phyloP scores from a whole-genome alignment of 2,888 invertebrate species.

The Cosmia pyralina region DNA sequence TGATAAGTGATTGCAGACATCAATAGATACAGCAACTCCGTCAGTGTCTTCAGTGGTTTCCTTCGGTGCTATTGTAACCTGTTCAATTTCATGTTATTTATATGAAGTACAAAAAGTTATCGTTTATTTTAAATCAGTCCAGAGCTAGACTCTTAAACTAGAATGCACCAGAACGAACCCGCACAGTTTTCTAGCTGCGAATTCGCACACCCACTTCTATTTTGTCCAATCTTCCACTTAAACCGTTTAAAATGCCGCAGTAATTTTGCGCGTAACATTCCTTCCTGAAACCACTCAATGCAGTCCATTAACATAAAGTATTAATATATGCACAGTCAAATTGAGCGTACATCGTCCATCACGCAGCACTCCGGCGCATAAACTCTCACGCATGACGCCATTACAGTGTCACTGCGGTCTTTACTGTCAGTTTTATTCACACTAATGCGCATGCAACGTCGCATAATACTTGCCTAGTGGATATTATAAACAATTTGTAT shows the following conservation, averaged over 20 bases:
- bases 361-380: slow-evolving; percentile 23
- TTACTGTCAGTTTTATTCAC: slow-evolving; percentile 61
- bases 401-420: slow-evolving; percentile 51
- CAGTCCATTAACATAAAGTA: slow-evolving; percentile 45
- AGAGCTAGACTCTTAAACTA: neutral
- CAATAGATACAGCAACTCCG: neutral
- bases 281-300: slow-evolving; percentile 48
- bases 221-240: slow-evolving; percentile 49
- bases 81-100: neutral
- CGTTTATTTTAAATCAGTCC: neutral
- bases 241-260: slow-evolving; percentile 27
- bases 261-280: slow-evolving; percentile 22
- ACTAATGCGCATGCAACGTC: slow-evolving; percentile 43
- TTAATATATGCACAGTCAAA: slow-evolving; percentile 40
- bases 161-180: slow-evolving; percentile 17
- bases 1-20: slow-evolving; percentile 6
- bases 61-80: neutral
- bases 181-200: neutral
- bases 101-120: neutral
- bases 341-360: slow-evolving; percentile 30
- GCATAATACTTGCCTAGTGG: slow-evolving; percentile 37
- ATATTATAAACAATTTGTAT: slow-evolving; percentile 46
- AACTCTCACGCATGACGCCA: slow-evolving; percentile 44
- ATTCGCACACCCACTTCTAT: slow-evolving; percentile 39
- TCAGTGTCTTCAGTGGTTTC: neutral